phyloP scores from a whole-genome alignment of 2,888 invertebrate species.

The Ophioninae sp. region DNA sequence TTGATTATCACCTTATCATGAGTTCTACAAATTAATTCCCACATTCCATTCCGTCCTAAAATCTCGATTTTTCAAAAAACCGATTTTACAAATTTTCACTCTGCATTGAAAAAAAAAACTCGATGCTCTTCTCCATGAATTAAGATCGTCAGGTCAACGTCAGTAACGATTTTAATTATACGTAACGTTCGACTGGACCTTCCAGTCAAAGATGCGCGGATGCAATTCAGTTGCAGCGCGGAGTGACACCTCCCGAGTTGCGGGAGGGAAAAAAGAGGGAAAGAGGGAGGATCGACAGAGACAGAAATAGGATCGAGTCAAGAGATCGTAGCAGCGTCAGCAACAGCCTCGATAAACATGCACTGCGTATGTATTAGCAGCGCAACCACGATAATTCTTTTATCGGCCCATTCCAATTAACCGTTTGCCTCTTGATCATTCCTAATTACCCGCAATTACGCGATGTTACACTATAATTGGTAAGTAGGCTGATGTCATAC shows the following conservation, averaged over 20 bases:
- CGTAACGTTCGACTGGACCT: slow-evolving; percentile 7
- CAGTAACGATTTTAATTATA: slow-evolving; percentile 1
- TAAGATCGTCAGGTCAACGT: slow-evolving; percentile 28
- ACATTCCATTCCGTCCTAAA: too few species aligned
- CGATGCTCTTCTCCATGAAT: neutral
- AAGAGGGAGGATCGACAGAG: slow-evolving; percentile 1
- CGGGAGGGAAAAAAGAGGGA: neutral
- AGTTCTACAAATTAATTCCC: too few species aligned
- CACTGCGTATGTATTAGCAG: slow-evolving; percentile 40
- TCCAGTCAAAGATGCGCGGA: neutral
- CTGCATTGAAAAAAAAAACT: neutral
- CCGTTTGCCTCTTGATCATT: slow-evolving; percentile 75
- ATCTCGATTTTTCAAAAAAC: too few species aligned
- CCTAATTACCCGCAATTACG: slow-evolving; percentile 77
- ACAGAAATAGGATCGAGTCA: slow-evolving; percentile 14
- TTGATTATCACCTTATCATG: too few species aligned
- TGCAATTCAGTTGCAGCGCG: slow-evolving; percentile 17
- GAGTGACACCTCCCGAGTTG: neutral
- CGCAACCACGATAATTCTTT: slow-evolving; percentile 62
- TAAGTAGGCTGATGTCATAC: slow-evolving; percentile 73
- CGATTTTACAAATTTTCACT: neutral
- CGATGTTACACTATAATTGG: slow-evolving; percentile 70
- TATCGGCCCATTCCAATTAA: slow-evolving; percentile 73
- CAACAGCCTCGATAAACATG: slow-evolving; percentile 27
- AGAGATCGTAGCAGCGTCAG: slow-evolving; percentile 21